Conservation (phyloP, 2,113 vertebrate genomes). For the Crotalus helleri region DNA sequence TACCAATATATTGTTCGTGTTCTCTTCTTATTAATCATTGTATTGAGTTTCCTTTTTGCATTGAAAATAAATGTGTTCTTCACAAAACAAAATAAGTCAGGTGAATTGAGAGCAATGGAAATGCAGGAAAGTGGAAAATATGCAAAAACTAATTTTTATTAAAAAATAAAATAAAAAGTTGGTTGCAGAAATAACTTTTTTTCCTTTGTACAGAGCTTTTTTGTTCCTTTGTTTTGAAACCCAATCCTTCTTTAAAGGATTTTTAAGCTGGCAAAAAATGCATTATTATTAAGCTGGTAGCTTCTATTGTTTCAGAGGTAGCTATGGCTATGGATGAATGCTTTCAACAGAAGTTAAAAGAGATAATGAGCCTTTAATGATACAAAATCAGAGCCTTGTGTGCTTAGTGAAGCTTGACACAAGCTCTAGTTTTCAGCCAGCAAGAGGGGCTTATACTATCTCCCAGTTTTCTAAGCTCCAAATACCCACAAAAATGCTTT, state of each 20-base stretch:
- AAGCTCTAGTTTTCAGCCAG: conserved; percentile 62
- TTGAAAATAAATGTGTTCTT: conserved; percentile 42
- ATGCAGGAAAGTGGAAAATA: neutral
- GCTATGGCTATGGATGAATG: conserved; percentile 69
- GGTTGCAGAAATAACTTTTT: conserved; percentile 60
- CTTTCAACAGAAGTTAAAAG: conserved; percentile 75
- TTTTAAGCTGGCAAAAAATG: conserved; percentile 59
- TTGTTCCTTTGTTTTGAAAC: conserved; percentile 57
- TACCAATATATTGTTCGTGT: conserved; percentile 51
- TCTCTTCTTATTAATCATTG: conserved; percentile 62
- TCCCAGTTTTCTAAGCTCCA: conserved; percentile 50
- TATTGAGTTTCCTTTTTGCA: conserved; percentile 28
- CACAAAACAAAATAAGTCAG: conserved; percentile 39
- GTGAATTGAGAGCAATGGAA: conserved; percentile 15
- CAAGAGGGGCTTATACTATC: conserved; percentile 19
- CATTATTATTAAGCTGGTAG: conserved; percentile 60
- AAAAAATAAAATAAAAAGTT: conserved; percentile 39
- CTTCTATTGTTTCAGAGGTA: conserved; percentile 67
- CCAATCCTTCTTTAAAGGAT: conserved; percentile 61
- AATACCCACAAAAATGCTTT: conserved; percentile 50
- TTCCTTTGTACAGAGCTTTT: conserved; percentile 37
- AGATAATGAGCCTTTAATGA: conserved; percentile 76
- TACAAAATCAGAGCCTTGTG: conserved; percentile 69
- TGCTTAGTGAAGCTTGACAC: conserved; percentile 69
- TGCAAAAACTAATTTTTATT: conserved; percentile 13